A percentile compares a stretch with the other conserved stretches of the same genome.
These are phyloP conservation scores for Cryptoprocta ferox DNA, from an alignment of 2,797 vertebrate species.

Conservation along the genomic window DNA sequence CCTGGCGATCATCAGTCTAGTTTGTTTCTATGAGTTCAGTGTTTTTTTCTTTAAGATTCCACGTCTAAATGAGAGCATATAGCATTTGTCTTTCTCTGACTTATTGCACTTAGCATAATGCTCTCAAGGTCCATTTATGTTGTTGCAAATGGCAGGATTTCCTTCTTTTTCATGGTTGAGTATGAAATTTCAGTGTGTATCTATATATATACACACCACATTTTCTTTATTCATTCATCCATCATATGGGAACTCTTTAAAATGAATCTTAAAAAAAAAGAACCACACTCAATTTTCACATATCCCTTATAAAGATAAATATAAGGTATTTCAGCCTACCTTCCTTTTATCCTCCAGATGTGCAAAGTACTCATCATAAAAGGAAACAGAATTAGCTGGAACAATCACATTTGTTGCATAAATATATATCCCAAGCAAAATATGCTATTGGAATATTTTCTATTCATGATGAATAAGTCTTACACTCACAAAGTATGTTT, in stretches of 20 bases:
- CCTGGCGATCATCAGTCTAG: neutral
- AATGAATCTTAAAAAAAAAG: neutral
- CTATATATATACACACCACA: neutral
- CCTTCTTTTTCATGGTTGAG: neutral
- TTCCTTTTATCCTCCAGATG: neutral
- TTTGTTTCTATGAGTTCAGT: neutral
- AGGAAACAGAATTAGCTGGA: neutral
- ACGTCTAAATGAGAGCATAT: neutral
- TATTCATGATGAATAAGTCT: neutral
- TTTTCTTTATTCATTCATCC: neutral
- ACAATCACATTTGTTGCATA: neutral
- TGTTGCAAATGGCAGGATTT: neutral
- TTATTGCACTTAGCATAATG: neutral
- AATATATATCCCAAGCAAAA: neutral
- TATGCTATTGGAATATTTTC: neutral
- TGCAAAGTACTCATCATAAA: conserved; percentile 18
- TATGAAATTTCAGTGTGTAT: neutral
- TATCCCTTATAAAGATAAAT: neutral
- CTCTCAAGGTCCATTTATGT: neutral
- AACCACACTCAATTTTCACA: neutral
- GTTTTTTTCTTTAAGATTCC: neutral
- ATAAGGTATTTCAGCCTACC: neutral
- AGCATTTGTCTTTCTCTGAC: neutral
- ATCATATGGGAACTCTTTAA: neutral
- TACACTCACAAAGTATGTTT: neutral